phyloP scores from a whole-genome alignment of 2,113 vertebrate genomes.

The Malaclemys terrapin region DNA sequence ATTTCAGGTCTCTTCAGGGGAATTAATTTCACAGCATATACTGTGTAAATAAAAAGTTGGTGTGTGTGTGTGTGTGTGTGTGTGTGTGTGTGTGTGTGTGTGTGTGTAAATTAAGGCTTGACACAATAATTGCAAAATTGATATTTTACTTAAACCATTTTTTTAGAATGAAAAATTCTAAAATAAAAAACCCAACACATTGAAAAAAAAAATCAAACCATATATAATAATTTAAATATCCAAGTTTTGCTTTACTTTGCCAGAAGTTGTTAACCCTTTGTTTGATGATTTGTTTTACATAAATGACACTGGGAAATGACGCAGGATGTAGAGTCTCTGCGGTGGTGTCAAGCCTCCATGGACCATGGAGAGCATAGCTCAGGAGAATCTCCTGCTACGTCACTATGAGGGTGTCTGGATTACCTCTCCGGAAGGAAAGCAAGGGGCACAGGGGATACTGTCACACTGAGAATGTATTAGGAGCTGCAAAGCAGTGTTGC shows the following conservation, averaged over 20 bases:
- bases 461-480: not conserved
- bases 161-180: conserved; percentile 37
- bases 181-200: not conserved
- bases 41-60: conserved; percentile 43
- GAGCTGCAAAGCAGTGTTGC: not conserved
- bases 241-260: not conserved
- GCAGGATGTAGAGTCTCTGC: not conserved
- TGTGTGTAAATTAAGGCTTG: conserved; percentile 41
- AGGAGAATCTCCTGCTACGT: fast-evolving
- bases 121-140: conserved; percentile 41
- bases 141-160: conserved; percentile 7
- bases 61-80: conserved; percentile 9
- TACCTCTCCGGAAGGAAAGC: not conserved
- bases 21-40: not conserved
- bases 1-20: conserved; percentile 49
- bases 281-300: not conserved
- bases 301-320: conserved; percentile 6
- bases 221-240: not conserved
- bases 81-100: not conserved
- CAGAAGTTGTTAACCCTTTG: not conserved
- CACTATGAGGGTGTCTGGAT: not conserved
- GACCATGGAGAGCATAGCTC: not conserved
- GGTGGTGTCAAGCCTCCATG: fast-evolving
- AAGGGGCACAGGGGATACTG: not conserved
- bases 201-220: not conserved